Evolutionary conservation across 2,113 vertebrate species (phyloP), one percentile per base, ranked within the genome.

Genomic region (Dolichotis patagonum): DNA sequence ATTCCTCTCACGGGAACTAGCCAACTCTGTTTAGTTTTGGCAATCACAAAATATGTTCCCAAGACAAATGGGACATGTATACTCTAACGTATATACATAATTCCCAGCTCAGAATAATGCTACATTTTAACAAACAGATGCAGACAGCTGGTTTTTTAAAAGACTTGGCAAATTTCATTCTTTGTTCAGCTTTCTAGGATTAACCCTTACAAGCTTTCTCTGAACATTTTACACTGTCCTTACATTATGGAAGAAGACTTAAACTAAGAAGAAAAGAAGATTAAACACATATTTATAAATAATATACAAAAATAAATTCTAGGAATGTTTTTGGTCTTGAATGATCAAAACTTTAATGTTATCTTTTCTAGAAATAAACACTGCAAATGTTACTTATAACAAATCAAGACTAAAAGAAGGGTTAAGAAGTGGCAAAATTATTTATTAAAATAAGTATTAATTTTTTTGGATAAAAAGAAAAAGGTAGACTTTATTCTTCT

Each of bases 91-190:
- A 73, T 89, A 77, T 77, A 82, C 75, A 67, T 10, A 91, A 35
- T 96, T 93, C 97, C 96, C 95, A 95, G 89, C 65, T 88, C 80
- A 75, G 95, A 73, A 83, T 35, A 96, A 87, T 73, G 80, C 91
- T 71, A 43, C 89, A 87, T 28, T 67, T 93, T 94, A 77, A 93
- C 77, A 63, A 96, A 80, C 96, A 98, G 97, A 97, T 97, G 93
- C 38, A 71, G 1, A 89, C 97, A 98, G 96, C 97, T 98, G 97
- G 93, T 62, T 94, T 90, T 85, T 85, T 73, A 65, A 85, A 89
- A 90, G 69, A 67, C 62, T 93, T 91, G 96, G 95, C 96, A 91
- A 95, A 84, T 17, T 77, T 81, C 22, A 65, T 20, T 82, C 94
- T 96, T 93, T 94, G 90, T 95, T 97, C 62, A n/a, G 56, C 67